phyloP scores from a whole-genome alignment of 2,888 invertebrate genomes.

The Eumerus sabulonum region DNA sequence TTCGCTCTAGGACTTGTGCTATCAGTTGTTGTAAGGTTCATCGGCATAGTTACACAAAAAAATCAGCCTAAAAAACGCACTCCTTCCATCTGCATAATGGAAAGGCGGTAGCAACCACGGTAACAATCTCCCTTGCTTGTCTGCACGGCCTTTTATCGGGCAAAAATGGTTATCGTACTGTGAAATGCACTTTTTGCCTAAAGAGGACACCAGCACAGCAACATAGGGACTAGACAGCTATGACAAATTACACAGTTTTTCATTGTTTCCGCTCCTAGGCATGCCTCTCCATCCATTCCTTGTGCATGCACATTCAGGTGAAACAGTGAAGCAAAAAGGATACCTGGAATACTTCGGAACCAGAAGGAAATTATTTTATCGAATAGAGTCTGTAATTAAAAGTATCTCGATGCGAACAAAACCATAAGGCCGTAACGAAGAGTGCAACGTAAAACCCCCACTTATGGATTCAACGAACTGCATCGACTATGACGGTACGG shows the following conservation, averaged over 20 bases:
- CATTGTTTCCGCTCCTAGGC: background rate
- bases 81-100: constrained; percentile 10
- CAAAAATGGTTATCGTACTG: too few relatives aligned
- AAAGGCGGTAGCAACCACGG: constrained; percentile 3
- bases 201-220: constrained; percentile 16
- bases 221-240: constrained; percentile 23
- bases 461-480: constrained; percentile 38
- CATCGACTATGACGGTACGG: background rate
- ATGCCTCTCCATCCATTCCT: background rate
- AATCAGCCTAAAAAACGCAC: background rate
- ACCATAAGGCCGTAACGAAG: constrained; percentile 10
- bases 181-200: background rate
- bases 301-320: constrained; percentile 41
- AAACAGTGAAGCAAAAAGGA: background rate
- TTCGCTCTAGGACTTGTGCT: background rate
- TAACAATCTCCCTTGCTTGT: background rate
- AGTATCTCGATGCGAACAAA: constrained; percentile 42
- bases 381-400: constrained; percentile 56
- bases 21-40: constrained; percentile 41
- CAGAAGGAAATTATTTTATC: constrained; percentile 45
- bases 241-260: constrained; percentile 57
- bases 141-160: too few relatives aligned
- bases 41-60: constrained; percentile 33
- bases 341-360: constrained; percentile 1
- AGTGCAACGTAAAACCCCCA: constrained; percentile 29